Evolutionary conservation across 1,140 invertebrate genomes (phyloP).

Genomic region (Stegodyphus dumicola): DNA sequence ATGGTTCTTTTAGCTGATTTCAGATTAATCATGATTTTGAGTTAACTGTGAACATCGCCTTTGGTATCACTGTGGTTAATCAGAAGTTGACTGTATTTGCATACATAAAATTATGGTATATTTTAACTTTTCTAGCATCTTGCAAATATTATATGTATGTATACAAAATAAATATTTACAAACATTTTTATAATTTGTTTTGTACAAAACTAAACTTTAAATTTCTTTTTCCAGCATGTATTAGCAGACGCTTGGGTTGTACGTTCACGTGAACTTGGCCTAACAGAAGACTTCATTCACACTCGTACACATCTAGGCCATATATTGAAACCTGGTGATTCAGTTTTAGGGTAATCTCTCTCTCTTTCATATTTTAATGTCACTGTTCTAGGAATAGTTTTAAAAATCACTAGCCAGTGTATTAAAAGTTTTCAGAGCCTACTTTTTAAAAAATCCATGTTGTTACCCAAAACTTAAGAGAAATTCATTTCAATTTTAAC

Average conservation of each 20-base stretch:
- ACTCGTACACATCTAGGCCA: slow-evolving; percentile 94
- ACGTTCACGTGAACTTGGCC: slow-evolving; percentile 86
- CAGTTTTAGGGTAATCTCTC: slow-evolving; percentile 81
- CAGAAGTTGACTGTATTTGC: too few relatives aligned
- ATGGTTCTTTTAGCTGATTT: too few relatives aligned
- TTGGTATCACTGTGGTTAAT: too few relatives aligned
- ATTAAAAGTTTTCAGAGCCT: not conserved
- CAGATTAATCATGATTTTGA: too few relatives aligned
- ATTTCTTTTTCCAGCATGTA: slow-evolving; percentile 76
- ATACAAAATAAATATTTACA: too few relatives aligned
- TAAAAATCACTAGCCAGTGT: not conserved
- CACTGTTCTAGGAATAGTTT: not conserved
- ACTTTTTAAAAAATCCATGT: not conserved
- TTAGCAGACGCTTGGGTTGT: slow-evolving; percentile 95
- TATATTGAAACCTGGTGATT: slow-evolving; percentile 91
- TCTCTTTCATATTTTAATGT: not conserved
- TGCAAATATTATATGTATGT: too few relatives aligned
- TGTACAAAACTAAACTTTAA: not conserved
- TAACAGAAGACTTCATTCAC: slow-evolving; percentile 84
- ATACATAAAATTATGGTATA: too few relatives aligned
- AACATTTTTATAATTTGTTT: not conserved
- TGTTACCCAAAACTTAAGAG: not conserved
- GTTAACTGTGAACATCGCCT: too few relatives aligned
- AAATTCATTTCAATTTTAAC: not conserved
- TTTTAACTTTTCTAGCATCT: too few relatives aligned